These are phyloP conservation scores for Drosophila infuscata DNA, from an alignment of 2,888 invertebrate genomes.

Conservation along the genomic window DNA sequence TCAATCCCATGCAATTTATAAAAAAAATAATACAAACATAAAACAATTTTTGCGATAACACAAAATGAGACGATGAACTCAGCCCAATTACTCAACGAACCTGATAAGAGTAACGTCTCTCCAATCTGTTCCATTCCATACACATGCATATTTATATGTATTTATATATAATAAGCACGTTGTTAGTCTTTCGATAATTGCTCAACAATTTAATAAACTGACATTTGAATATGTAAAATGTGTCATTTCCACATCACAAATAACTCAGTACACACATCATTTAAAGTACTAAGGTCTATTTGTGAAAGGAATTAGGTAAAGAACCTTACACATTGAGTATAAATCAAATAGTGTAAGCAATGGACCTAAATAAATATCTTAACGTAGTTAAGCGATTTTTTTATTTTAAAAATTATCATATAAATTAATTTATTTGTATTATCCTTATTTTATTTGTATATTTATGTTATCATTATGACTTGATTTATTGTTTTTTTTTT, in stretches of 20 bases:
- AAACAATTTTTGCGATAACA: constrained; percentile 53
- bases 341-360: background rate
- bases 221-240: background rate
- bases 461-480: background rate
- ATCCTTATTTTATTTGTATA: background rate
- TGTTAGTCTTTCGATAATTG: constrained; percentile 4
- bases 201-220: background rate
- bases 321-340: background rate
- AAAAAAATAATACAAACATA: constrained; percentile 28
- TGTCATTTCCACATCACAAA: constrained; percentile 26
- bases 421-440: background rate
- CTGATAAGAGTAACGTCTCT: constrained; percentile 54
- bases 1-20: constrained; percentile 67
- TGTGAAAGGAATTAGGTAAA: constrained; percentile 9
- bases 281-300: constrained; percentile 33
- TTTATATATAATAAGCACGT: constrained; percentile 15
- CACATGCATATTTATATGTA: background rate
- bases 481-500: background rate
- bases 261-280: constrained; percentile 15
- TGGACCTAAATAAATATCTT: background rate
- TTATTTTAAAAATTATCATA: background rate
- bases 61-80: constrained; percentile 25
- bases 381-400: background rate
- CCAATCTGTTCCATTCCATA: constrained; percentile 13
- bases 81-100: constrained; percentile 17